A percentile compares a stretch with the other conserved stretches of the same genome.
Conservation (phyloP, 2,888 invertebrate genomes). For the Gortyna flavago region DNA sequence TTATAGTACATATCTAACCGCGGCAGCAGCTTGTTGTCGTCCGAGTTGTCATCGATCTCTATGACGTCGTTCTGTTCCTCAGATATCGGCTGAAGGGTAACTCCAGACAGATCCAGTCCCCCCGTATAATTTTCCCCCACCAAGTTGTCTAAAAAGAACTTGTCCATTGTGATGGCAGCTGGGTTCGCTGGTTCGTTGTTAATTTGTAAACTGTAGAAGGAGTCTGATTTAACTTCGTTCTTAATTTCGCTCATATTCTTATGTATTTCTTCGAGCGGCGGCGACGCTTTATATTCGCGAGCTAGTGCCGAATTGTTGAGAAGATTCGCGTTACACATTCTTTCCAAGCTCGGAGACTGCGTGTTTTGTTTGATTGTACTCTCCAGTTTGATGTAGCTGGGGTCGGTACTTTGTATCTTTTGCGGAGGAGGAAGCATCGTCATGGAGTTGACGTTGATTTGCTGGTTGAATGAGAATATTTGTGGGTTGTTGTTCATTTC, state of each 20-base stretch:
- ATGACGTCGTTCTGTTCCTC: constrained; percentile 85
- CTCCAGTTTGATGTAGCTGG: constrained; percentile 87
- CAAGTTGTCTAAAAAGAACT: constrained; percentile 85
- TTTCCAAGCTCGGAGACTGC: constrained; percentile 85
- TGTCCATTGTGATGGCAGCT: constrained; percentile 78
- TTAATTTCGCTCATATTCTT: constrained; percentile 87
- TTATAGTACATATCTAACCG: constrained; percentile 86
- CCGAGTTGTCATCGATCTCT: constrained; percentile 88
- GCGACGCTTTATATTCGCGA: constrained; percentile 86
- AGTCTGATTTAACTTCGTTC: constrained; percentile 86
- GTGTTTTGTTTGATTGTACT: constrained; percentile 87
- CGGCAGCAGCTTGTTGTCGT: constrained; percentile 85
- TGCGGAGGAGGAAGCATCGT: constrained; percentile 82
- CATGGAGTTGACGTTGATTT: constrained; percentile 83
- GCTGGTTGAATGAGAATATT: constrained; percentile 85
- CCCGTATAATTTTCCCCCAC: constrained; percentile 84
- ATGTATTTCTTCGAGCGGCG: constrained; percentile 85
- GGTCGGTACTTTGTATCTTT: constrained; percentile 83
- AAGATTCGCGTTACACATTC: constrained; percentile 85
- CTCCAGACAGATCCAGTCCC: constrained; percentile 81
- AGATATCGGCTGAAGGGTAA: constrained; percentile 79
- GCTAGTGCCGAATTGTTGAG: constrained; percentile 79
- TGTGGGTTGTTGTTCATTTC: constrained; percentile 78
- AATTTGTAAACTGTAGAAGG: constrained; percentile 81
- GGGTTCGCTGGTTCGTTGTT: constrained; percentile 78